Percentiles rank a stretch among this genome's conserved stretches.
Evolutionary conservation across 2,888 invertebrate genomes (phyloP).

Genomic region (Emesis russula): DNA sequence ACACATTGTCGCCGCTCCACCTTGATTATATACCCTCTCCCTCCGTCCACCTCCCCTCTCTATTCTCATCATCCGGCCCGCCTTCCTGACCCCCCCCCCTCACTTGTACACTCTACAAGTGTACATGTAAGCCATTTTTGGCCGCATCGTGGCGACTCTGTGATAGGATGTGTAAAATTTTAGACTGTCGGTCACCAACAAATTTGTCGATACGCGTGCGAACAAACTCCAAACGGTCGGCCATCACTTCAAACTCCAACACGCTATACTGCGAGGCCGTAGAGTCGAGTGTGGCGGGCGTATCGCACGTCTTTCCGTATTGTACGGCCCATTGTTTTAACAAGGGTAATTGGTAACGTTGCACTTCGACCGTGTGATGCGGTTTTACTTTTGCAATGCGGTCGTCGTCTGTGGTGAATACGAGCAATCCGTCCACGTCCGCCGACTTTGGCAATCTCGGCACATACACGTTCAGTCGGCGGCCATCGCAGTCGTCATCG

Average conservation of each 20-base stretch:
- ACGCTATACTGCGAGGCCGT: background rate
- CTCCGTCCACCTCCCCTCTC: too few relatives aligned
- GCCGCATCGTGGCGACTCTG: background rate
- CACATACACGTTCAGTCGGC: conserved; percentile 7
- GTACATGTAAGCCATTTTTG: conserved; percentile 14
- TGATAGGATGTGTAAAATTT: background rate
- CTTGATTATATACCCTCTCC: background rate
- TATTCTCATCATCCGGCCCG: too few relatives aligned
- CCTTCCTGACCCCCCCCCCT: background rate
- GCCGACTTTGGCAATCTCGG: background rate
- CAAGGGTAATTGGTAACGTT: conserved; percentile 4
- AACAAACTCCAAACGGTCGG: background rate
- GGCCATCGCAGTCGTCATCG: background rate
- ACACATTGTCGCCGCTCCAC: conserved; percentile 23
- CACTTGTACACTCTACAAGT: background rate
- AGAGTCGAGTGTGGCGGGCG: background rate
- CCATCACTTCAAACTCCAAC: conserved; percentile 4
- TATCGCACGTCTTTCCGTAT: conserved; percentile 7
- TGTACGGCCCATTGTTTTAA: background rate
- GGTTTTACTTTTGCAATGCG: conserved; percentile 2
- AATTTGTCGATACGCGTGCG: conserved; percentile 19
- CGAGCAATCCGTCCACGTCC: conserved; percentile 2
- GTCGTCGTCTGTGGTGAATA: conserved; percentile 11
- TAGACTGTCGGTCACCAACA: background rate
- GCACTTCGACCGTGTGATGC: background rate